Conservation (phyloP, 2,888 invertebrate genomes). For the Hoplodrina ambigua region DNA sequence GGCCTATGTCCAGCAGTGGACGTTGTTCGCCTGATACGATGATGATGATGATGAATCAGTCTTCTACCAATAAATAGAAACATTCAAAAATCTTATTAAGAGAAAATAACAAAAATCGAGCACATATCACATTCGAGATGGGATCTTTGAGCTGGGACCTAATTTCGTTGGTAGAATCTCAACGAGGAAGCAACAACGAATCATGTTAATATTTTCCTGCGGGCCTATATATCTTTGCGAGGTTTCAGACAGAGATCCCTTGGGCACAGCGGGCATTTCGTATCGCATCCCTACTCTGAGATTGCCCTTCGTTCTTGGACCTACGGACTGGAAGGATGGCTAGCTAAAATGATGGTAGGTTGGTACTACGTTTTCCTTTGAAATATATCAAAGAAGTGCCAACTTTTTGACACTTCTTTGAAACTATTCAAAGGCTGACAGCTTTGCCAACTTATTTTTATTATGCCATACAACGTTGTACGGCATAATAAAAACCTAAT, state of each 20-base stretch:
- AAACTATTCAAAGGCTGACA: too few relatives aligned
- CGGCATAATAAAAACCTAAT: too few relatives aligned
- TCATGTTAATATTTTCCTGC: conserved; percentile 75
- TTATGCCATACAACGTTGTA: too few relatives aligned
- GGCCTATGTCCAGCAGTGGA: too few relatives aligned
- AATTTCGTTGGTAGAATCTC: conserved; percentile 65
- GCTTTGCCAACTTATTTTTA: too few relatives aligned
- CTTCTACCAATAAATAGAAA: conserved; percentile 16
- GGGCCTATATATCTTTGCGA: conserved; percentile 70
- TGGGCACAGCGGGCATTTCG: conserved; percentile 71
- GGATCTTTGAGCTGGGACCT: conserved; percentile 55
- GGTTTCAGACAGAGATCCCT: conserved; percentile 71
- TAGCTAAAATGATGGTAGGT: conserved; percentile 2
- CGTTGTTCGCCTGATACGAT: too few relatives aligned
- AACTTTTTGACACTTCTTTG: too few relatives aligned
- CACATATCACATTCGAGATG: conserved; percentile 52
- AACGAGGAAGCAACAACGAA: conserved; percentile 62
- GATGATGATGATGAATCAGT: too few relatives aligned
- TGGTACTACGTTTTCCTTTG: background rate
- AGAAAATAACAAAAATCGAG: conserved; percentile 58
- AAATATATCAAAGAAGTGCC: too few relatives aligned
- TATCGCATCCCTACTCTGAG: conserved; percentile 78
- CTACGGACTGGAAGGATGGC: conserved; percentile 42
- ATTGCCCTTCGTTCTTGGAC: conserved; percentile 71
- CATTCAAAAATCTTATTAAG: conserved; percentile 54